phyloP scores from a whole-genome alignment of 1,140 invertebrate species.

The Catajapyx aquilonaris region DNA sequence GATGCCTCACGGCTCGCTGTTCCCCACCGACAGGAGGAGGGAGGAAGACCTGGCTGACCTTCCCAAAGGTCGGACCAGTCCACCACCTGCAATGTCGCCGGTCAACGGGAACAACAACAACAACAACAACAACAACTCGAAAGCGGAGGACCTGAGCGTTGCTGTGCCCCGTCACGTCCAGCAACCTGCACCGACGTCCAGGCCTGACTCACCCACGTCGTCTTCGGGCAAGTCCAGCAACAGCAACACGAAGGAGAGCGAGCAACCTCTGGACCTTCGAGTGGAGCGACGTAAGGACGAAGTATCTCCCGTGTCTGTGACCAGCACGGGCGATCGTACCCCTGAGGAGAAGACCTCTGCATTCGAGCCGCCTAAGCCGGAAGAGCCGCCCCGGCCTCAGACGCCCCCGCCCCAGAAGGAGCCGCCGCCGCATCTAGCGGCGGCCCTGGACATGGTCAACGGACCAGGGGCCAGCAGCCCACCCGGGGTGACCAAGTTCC shows the following conservation, averaged over 20 bases:
- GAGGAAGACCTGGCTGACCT: slow-evolving; percentile 1
- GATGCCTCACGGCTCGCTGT: background rate
- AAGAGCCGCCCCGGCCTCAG: slow-evolving; percentile 5
- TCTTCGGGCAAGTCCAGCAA: background rate
- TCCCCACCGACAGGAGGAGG: background rate
- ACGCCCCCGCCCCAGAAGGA: slow-evolving; percentile 7
- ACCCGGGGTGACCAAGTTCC: slow-evolving; percentile 19
- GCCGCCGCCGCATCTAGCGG: slow-evolving; percentile 1
- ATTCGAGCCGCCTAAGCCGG: slow-evolving; percentile 9
- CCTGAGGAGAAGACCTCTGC: slow-evolving; percentile 12
- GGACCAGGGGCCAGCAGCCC: background rate
- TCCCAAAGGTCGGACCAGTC: background rate
- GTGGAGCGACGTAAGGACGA: slow-evolving; percentile 31
- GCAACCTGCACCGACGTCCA: background rate
- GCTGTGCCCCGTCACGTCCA: background rate
- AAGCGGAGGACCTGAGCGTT: background rate
- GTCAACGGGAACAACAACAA: background rate
- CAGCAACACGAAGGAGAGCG: slow-evolving; percentile 19
- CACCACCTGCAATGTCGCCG: background rate
- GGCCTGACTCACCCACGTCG: background rate
- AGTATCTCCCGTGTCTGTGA: background rate
- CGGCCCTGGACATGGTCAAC: slow-evolving; percentile 4
- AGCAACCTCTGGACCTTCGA: slow-evolving; percentile 60
- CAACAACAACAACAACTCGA: slow-evolving; percentile 2
- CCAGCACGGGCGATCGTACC: slow-evolving; percentile 16